These are phyloP conservation scores for Anthrax anthrax DNA, from an alignment of 2,888 invertebrate species.

Conservation along the genomic window DNA sequence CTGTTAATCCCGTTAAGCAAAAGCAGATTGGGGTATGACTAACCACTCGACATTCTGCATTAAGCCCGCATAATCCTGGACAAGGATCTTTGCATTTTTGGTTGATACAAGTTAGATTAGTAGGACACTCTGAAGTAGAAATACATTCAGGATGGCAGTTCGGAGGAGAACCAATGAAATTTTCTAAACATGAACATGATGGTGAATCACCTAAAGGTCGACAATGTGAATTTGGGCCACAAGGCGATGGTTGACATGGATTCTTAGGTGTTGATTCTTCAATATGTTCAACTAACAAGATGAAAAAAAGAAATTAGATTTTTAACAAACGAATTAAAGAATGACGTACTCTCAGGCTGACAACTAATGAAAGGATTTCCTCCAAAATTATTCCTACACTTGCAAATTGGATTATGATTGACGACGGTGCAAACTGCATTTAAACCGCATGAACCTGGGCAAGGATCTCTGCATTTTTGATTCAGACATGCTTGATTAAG, in stretches of 20 bases:
- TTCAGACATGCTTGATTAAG: constrained; percentile 52
- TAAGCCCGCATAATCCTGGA: constrained; percentile 53
- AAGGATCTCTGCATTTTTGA: constrained; percentile 56
- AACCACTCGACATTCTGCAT: constrained; percentile 55
- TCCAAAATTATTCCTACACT: constrained; percentile 48
- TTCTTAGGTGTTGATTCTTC: constrained; percentile 29
- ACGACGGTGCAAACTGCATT: constrained; percentile 47
- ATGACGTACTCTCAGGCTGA: not conserved
- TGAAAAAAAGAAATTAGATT: not conserved
- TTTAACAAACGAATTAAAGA: constrained; percentile 14
- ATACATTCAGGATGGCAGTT: constrained; percentile 62
- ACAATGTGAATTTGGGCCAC: constrained; percentile 59
- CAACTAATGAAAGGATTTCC: constrained; percentile 47
- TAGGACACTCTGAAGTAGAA: constrained; percentile 53
- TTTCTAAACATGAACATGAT: constrained; percentile 57
- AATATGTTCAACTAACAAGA: constrained; percentile 22
- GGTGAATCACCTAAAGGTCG: constrained; percentile 47
- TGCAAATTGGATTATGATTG: constrained; percentile 60
- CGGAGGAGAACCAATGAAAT: constrained; percentile 55
- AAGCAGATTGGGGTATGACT: constrained; percentile 59
- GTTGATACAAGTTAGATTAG: constrained; percentile 54
- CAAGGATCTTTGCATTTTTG: constrained; percentile 62
- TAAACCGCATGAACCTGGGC: constrained; percentile 47
- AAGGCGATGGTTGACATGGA: constrained; percentile 56
- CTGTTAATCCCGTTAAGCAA: constrained; percentile 47